Base-by-base conservation (phyloP, 2,888 invertebrate species). In the Eupithecia abbreviata region DNA sequence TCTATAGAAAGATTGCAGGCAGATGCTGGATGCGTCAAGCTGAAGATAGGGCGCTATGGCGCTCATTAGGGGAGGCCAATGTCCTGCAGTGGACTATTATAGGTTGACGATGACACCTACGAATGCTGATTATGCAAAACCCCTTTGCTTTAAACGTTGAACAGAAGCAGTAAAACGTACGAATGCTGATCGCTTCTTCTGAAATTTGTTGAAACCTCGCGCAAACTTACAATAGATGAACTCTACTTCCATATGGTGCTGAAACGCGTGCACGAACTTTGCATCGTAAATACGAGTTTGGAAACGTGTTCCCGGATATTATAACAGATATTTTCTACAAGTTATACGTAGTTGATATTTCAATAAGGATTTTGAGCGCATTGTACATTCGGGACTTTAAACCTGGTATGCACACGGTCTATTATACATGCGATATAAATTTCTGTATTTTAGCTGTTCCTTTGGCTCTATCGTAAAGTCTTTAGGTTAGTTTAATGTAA, bases 281-380 rank as follows among this genome's bases (percentile, higher is more conserved):
- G 82, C 79, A 84, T 84, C 85, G 84, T 87, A 86, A 87, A 87
- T 85, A 85, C 77, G 79, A 85, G 85, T 85, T 86, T 80, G 79
- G 67, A 78, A 66, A 68, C 67, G 67, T 43, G 67, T n/a, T 43
- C 9, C 67, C 80, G 77, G 67, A 79, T 76, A 80, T 79, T 77
- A 62, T 62, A 62, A 30, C 62, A 79, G 71, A 77, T 79, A 79
- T 77, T 79, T 77, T 75, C 68, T 72, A 74, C 47, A 79, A 65
- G 62, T 71, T 77, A 75, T 66, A 66, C 12, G 76, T 58, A 78
- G 68, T 72, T 76, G 72, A 76, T 76, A 76, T 78, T 78, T 76
- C 72, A 70, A 76, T 76, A 70, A 74, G 66, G 73, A 76, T 76
- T 76, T 74, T 72, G 76, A 74, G 69, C 51, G 43, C 55, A 51